A percentile compares a stretch with the other conserved stretches of the same genome.
These are phyloP conservation scores for Epicauta chinensis DNA, from an alignment of 1,140 invertebrate genomes.

Conservation along the genomic window DNA sequence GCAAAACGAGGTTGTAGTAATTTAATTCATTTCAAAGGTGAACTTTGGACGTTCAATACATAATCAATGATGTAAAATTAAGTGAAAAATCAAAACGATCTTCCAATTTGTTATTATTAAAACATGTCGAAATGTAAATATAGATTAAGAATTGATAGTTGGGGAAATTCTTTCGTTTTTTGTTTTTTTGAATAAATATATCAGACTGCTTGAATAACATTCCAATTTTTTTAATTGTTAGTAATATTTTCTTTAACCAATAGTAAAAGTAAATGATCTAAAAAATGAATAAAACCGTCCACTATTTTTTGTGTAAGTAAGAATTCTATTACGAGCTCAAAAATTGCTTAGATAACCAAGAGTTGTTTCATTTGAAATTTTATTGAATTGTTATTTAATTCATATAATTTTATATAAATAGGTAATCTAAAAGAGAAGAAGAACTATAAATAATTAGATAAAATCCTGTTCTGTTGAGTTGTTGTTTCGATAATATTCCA, in stretches of 20 bases:
- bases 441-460: too few species aligned
- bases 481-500: background rate
- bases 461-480: background rate
- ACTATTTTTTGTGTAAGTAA: constrained; percentile 11
- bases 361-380: constrained; percentile 29
- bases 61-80: constrained; percentile 16
- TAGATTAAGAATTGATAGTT: constrained; percentile 10
- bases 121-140: constrained; percentile 19
- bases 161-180: constrained; percentile 6
- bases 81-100: too few species aligned
- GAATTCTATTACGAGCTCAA: constrained; percentile 6
- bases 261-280: background rate
- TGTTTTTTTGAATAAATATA: too few species aligned
- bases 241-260: too few species aligned
- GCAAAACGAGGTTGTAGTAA: constrained; percentile 9
- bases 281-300: constrained; percentile 21
- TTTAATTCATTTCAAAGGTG: background rate
- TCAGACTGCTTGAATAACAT: constrained; percentile 5
- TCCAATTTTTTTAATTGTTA: constrained; percentile 10
- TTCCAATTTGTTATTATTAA: constrained; percentile 20
- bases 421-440: too few species aligned
- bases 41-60: background rate
- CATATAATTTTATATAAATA: constrained; percentile 26
- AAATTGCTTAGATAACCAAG: constrained; percentile 11
- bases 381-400: constrained; percentile 35